A percentile compares a stretch with the other conserved stretches of the same genome.
phyloP scores from a whole-genome alignment of 2,888 invertebrate species.

The Xestia sexstrigata region DNA sequence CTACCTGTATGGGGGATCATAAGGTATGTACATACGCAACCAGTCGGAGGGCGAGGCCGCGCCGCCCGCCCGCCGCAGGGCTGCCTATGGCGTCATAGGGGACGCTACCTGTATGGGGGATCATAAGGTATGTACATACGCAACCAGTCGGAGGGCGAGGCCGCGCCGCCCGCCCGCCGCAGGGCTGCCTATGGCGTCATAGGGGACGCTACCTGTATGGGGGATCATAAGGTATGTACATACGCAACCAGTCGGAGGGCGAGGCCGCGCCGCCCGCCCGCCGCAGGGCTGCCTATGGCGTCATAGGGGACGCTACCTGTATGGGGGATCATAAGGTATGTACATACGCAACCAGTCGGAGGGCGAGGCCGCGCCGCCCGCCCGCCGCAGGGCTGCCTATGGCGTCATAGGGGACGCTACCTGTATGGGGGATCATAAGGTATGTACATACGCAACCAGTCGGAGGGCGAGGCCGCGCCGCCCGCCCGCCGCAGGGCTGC shows the following conservation, averaged over 20 bases:
- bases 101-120: constrained; percentile 98
- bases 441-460: constrained; percentile 87
- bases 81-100: constrained; percentile 96
- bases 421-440: constrained; percentile 99
- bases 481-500: constrained; percentile 87
- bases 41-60: constrained; percentile 87
- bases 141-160: constrained; percentile 88
- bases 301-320: constrained; percentile 96
- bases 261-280: constrained; percentile 79
- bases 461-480: constrained; percentile 83
- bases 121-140: constrained; percentile 94
- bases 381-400: constrained; percentile 91
- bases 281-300: constrained; percentile 92
- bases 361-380: constrained; percentile 80
- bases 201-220: constrained; percentile 97
- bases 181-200: constrained; percentile 95
- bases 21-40: constrained; percentile 93
- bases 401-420: constrained; percentile 95
- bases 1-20: constrained; percentile 99
- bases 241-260: constrained; percentile 88
- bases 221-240: constrained; percentile 97
- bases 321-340: constrained; percentile 99
- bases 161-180: constrained; percentile 77
- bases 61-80: constrained; percentile 80
- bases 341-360: constrained; percentile 85